Evolutionary conservation across 2,113 vertebrate species (phyloP), one percentile per base, ranked within the genome.

Genomic region (Silurus asotus): DNA sequence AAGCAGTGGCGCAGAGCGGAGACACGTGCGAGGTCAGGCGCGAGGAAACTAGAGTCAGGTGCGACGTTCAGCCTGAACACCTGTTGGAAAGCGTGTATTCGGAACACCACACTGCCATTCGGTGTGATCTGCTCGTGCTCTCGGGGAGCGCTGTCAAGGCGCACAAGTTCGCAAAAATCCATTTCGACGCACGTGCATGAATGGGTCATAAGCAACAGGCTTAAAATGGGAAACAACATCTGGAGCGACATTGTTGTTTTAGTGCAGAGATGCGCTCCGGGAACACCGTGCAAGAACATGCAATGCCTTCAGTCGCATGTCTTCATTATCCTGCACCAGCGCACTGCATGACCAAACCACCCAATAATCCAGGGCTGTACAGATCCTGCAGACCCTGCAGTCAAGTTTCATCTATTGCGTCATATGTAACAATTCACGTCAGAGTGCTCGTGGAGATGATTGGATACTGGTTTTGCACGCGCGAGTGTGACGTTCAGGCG

Each of bases 21-120:
- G 55, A 89, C 95, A 19, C 93, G 89, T 70, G 96, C 93, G 86
- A 96, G 92, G 62, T 94, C 93, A 81, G 97, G 95, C 2, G 96
- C 96, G 86, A 99, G 93, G 92, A 99, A 99, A 25, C 92, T 93
- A 17, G 96, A 94, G 90, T 99, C 97, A 19, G 95, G 97, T 1
- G 91, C 90, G 90, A 99, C 93, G 86, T 96, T 94, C 76, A 99
- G 92, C 88, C 96, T 94, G 45, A 99, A 96, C 80, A 98, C 96
- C 93, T 98, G 95, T 86, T 95, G 95, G 90, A 99, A 99, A 64
- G 97, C 98, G 80, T 90, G 92, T 82, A 99, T 96, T 93, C 95
- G 95, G 87, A 97, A 92, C 89, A 96, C 93, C 87, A 94, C 90
- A 23, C 94, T 93, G 94, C 67, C 81, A 87, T 0, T 88, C 58